These are phyloP conservation scores for Propithecus perrieri DNA, from an alignment of 2,797 vertebrate species.

Conservation along the genomic window DNA sequence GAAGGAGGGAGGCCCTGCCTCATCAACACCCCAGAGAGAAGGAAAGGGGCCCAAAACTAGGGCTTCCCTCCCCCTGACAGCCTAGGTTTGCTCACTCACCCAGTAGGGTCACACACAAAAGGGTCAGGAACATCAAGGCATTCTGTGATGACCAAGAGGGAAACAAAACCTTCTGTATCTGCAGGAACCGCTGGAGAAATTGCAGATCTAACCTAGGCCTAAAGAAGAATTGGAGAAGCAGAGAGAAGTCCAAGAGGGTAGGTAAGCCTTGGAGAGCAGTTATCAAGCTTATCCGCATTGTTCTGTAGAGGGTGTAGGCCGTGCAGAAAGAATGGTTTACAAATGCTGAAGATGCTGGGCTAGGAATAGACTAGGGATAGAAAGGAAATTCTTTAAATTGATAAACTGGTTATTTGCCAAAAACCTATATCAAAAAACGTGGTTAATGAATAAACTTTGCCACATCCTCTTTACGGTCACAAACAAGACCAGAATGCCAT, in stretches of 20 bases:
- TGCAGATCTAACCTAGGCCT: slow-evolving; percentile 90
- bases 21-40: neutral
- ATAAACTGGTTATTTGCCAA: neutral
- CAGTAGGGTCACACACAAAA: slow-evolving; percentile 91
- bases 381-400: neutral
- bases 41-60: neutral
- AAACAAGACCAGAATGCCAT: neutral
- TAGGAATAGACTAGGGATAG: neutral
- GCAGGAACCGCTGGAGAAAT: slow-evolving; percentile 91
- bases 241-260: neutral
- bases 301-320: neutral
- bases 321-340: neutral
- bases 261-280: neutral
- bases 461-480: neutral
- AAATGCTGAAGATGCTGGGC: neutral
- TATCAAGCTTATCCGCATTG: neutral
- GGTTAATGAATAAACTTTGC: neutral
- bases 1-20: neutral
- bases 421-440: neutral
- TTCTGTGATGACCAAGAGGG: slow-evolving; percentile 90
- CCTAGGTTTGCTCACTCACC: slow-evolving; percentile 85
- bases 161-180: slow-evolving; percentile 92
- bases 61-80: neutral
- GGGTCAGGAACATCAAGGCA: slow-evolving; percentile 93
- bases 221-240: slow-evolving; percentile 70